Conservation (phyloP, 2,888 invertebrate species). For the Rhingia rostrata region DNA sequence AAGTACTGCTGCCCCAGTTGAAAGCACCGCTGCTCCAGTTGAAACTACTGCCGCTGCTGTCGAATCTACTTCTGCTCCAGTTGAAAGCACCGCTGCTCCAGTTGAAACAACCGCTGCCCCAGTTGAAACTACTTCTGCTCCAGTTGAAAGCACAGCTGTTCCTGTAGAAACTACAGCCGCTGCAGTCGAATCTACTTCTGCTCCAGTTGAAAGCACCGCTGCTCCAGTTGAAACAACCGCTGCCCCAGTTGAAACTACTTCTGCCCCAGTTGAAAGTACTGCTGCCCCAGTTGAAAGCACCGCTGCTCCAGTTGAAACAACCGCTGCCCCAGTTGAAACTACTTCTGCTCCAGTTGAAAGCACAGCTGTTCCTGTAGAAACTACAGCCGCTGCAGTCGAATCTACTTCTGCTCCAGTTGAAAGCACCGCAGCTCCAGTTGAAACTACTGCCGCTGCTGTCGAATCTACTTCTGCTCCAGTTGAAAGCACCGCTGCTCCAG, state of each 20-base stretch:
- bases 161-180: neutral
- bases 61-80: neutral
- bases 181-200: neutral
- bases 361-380: conserved; percentile 26
- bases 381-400: neutral
- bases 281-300: conserved; percentile 10
- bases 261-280: neutral
- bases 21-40: neutral
- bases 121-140: neutral
- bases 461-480: neutral
- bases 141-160: conserved; percentile 16
- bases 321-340: conserved; percentile 65
- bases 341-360: conserved; percentile 10
- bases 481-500: neutral
- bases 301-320: conserved; percentile 73
- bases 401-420: neutral
- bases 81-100: neutral
- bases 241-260: neutral
- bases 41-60: neutral
- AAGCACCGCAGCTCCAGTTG: neutral
- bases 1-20: conserved; percentile 4
- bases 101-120: conserved; percentile 15
- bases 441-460: neutral
- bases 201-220: neutral
- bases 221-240: neutral